phyloP scores from a whole-genome alignment of 2,888 invertebrate species.

The Melanophora roralis region DNA sequence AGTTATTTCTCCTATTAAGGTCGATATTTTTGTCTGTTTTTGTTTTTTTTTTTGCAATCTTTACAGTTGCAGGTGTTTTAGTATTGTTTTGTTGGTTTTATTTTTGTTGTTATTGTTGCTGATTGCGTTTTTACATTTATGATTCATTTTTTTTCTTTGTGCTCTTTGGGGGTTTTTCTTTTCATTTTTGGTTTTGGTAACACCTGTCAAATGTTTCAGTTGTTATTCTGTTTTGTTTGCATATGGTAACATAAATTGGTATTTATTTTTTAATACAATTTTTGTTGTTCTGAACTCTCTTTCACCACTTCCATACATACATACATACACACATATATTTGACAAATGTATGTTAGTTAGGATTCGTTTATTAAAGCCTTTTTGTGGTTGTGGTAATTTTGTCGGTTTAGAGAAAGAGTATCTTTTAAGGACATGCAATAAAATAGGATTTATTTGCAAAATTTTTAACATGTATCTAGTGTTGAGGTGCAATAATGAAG shows the following conservation, averaged over 20 bases:
- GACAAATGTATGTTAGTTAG: slow-evolving; percentile 19
- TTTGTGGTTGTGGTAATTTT: slow-evolving; percentile 49
- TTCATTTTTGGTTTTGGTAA: slow-evolving; percentile 24
- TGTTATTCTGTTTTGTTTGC: slow-evolving; percentile 40
- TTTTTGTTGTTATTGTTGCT: background rate
- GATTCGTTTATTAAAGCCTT: slow-evolving; percentile 42
- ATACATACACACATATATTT: background rate
- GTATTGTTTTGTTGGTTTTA: slow-evolving; percentile 3
- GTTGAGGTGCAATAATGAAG: background rate
- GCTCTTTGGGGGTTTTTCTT: background rate
- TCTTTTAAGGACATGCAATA: background rate
- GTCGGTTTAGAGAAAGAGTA: background rate
- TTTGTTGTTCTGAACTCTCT: slow-evolving; percentile 1
- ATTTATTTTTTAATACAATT: background rate
- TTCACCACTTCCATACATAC: background rate
- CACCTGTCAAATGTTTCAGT: slow-evolving; percentile 54
- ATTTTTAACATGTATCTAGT: background rate
- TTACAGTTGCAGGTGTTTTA: slow-evolving; percentile 55
- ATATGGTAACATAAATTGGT: slow-evolving; percentile 49
- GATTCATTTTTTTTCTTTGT: background rate
- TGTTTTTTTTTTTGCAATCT: slow-evolving; percentile 18
- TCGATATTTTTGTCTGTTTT: background rate
- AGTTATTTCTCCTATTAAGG: too few species aligned
- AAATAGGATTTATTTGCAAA: background rate
- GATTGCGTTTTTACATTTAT: slow-evolving; percentile 22